phyloP scores from a whole-genome alignment of 1,140 invertebrate species.

The Leptinotarsa defecta region DNA sequence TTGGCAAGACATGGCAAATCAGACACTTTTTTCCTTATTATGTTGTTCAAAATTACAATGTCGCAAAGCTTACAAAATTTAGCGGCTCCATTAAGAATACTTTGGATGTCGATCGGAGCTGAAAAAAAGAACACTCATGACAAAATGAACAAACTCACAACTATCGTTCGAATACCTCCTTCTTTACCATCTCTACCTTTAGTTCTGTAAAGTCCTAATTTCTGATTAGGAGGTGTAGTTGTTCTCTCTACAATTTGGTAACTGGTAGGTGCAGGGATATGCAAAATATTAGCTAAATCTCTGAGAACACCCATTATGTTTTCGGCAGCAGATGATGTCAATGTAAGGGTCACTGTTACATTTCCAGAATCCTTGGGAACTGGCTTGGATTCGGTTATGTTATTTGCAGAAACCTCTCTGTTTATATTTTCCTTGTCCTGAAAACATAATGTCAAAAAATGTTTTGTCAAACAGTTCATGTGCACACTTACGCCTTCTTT shows the following conservation, averaged over 20 bases:
- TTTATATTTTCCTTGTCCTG: constrained; percentile 60
- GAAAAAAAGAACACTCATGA: constrained; percentile 39
- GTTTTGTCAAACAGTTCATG: background rate
- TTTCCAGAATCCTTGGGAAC: constrained; percentile 76
- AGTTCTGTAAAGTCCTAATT: constrained; percentile 77
- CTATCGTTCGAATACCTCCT: constrained; percentile 59
- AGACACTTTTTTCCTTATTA: constrained; percentile 78
- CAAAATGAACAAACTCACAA: constrained; percentile 4
- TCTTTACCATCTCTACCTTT: constrained; percentile 86
- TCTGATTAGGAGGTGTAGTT: constrained; percentile 77
- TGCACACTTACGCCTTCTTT: constrained; percentile 56
- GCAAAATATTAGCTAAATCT: constrained; percentile 87
- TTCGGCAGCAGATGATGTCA: constrained; percentile 87
- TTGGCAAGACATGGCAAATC: constrained; percentile 77
- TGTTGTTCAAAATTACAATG: constrained; percentile 81
- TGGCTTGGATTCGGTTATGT: constrained; percentile 58
- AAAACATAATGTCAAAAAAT: constrained; percentile 22
- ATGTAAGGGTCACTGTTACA: constrained; percentile 89
- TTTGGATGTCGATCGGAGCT: constrained; percentile 85
- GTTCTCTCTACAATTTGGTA: constrained; percentile 84
- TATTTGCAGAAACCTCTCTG: constrained; percentile 56
- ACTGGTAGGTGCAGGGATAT: constrained; percentile 83
- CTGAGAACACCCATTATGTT: constrained; percentile 89
- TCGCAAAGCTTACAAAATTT: constrained; percentile 93
- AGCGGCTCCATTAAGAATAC: constrained; percentile 83